These are phyloP conservation scores for Drosophila tripunctata DNA, from an alignment of 2,888 invertebrate species.

Conservation along the genomic window DNA sequence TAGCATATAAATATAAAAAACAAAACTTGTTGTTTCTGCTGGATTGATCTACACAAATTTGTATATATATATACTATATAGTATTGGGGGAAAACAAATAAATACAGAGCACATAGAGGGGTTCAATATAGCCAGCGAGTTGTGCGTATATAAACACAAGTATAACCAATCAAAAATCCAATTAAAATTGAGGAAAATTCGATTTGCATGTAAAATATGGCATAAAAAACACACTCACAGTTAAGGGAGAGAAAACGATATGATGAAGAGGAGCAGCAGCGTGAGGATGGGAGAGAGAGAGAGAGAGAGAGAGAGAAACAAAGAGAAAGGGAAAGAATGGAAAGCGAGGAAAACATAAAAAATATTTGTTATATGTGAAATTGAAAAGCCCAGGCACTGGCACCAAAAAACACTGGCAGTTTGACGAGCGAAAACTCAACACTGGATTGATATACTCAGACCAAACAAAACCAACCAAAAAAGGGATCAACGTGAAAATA, in stretches of 20 bases:
- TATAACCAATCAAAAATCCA: constrained; percentile 84
- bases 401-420: constrained; percentile 71
- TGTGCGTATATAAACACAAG: constrained; percentile 79
- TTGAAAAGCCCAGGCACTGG: constrained; percentile 77
- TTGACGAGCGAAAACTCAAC: constrained; percentile 54
- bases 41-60: constrained; percentile 39
- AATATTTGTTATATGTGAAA: constrained; percentile 76
- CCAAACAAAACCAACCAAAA: constrained; percentile 34
- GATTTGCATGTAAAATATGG: constrained; percentile 84
- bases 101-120: constrained; percentile 31
- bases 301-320: not conserved
- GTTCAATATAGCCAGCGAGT: constrained; percentile 35
- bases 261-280: constrained; percentile 29
- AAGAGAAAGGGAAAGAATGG: not conserved
- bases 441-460: constrained; percentile 49
- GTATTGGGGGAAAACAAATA: constrained; percentile 47
- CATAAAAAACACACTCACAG: constrained; percentile 42
- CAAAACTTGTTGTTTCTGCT: constrained; percentile 10
- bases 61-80: too few species aligned
- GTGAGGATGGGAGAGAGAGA: not conserved
- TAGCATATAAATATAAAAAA: constrained; percentile 41
- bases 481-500: constrained; percentile 41
- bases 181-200: constrained; percentile 84
- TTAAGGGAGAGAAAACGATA: constrained; percentile 36
- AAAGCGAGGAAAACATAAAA: constrained; percentile 59